phyloP scores from a whole-genome alignment of 2,888 invertebrate species.

The Actias luna region DNA sequence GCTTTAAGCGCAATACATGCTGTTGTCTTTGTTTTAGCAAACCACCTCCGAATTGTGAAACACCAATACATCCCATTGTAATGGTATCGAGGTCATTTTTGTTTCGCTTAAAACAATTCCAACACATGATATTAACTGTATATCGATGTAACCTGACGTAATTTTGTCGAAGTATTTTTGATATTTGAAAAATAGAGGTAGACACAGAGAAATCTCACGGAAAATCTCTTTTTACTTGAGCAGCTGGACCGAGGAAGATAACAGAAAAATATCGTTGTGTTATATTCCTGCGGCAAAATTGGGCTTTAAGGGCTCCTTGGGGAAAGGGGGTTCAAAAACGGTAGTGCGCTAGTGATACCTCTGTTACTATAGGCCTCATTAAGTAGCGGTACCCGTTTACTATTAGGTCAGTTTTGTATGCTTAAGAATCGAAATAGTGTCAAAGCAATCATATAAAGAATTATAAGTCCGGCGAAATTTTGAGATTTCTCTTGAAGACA shows the following conservation, averaged over 20 bases:
- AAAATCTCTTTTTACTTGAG: no score
- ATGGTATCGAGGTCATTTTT: conserved; percentile 52
- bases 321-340: no score
- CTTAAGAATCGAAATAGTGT: neutral
- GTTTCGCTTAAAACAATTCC: conserved; percentile 31
- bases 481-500: no score
- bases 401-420: no score
- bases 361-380: no score
- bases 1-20: conserved; percentile 48
- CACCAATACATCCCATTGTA: conserved; percentile 46
- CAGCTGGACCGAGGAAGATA: no score
- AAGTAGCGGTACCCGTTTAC: no score
- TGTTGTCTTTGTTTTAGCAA: conserved; percentile 52
- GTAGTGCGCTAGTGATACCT: no score
- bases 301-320: no score
- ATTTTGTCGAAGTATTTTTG: neutral
- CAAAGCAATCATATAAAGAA: neutral
- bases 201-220: neutral
- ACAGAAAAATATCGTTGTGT: no score
- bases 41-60: conserved; percentile 41
- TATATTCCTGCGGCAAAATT: no score
- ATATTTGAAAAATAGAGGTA: neutral
- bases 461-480: neutral
- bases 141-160: conserved; percentile 8
- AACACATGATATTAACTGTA: conserved; percentile 29